Percentiles rank a stretch among this genome's conserved stretches.
phyloP scores from a whole-genome alignment of 2,888 invertebrate genomes.

The Troglohyphantes excavatus region DNA sequence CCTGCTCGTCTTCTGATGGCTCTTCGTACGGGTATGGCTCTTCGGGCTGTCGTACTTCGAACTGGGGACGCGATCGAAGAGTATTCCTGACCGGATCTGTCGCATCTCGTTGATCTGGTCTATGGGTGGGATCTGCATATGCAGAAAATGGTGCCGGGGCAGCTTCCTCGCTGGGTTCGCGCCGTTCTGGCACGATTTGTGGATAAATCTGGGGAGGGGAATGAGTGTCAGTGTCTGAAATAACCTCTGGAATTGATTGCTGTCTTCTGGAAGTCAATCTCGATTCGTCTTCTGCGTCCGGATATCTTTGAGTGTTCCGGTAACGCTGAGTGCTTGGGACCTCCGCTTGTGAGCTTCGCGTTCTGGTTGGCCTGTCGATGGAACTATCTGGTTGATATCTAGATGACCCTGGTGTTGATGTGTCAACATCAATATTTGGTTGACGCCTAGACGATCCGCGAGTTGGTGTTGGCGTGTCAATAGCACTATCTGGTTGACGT shows the following conservation, averaged over 20 bases:
- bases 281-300: constrained; percentile 18
- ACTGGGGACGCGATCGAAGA: constrained; percentile 43
- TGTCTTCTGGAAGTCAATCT: constrained; percentile 43
- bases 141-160: background rate
- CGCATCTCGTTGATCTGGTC: background rate
- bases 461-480: background rate
- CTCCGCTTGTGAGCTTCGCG: constrained; percentile 19
- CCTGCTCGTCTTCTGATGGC: constrained; percentile 8
- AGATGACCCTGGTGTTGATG: background rate
- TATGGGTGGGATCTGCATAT: background rate
- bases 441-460: background rate
- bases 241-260: constrained; percentile 7
- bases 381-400: constrained; percentile 18
- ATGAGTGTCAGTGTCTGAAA: background rate
- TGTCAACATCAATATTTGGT: background rate
- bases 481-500: constrained; percentile 1
- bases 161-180: background rate
- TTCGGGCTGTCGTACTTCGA: background rate
- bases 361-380: constrained; percentile 6
- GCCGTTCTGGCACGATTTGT: background rate
- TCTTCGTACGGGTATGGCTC: constrained; percentile 31
- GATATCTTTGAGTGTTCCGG: constrained; percentile 18
- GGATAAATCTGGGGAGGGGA: background rate
- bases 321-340: background rate
- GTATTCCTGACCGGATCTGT: constrained; percentile 2